A percentile compares a stretch with the other conserved stretches of the same genome.
These are phyloP conservation scores for Actinia equina DNA, from an alignment of 64 coral and sea anemone genomes.

Conservation along the genomic window DNA sequence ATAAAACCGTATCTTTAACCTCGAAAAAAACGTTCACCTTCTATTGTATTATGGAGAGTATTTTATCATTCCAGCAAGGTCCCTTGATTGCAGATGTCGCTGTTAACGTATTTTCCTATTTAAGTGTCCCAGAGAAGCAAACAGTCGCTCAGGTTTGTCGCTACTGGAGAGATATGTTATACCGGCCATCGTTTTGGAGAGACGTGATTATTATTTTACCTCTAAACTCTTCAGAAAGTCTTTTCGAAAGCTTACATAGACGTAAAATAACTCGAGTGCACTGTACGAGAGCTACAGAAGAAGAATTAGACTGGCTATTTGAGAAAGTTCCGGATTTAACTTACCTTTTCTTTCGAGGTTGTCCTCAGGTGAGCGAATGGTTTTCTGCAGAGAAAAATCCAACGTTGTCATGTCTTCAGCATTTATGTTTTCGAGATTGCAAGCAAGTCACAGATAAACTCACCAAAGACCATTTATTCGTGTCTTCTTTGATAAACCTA, in stretches of 20 bases:
- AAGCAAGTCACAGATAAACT: slow-evolving; percentile 76
- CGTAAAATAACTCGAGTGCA: slow-evolving; percentile 78
- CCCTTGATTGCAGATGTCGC: slow-evolving; percentile 90
- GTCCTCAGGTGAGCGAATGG: slow-evolving; percentile 71
- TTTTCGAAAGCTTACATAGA: slow-evolving; percentile 67
- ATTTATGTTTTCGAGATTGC: slow-evolving; percentile 82
- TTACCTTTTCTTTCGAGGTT: slow-evolving; percentile 69
- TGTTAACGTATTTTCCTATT: slow-evolving; percentile 75
- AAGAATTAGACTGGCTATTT: slow-evolving; percentile 75
- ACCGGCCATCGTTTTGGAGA: slow-evolving; percentile 74
- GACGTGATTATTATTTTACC: slow-evolving; percentile 75
- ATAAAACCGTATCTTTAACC: neutral
- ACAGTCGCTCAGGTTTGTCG: slow-evolving; percentile 75
- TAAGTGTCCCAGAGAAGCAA: slow-evolving; percentile 70
- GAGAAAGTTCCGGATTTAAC: slow-evolving; percentile 68
- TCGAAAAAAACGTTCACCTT: neutral
- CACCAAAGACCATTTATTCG: slow-evolving; percentile 58
- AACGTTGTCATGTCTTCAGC: slow-evolving; percentile 54
- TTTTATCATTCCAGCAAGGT: slow-evolving; percentile 52
- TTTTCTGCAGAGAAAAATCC: slow-evolving; percentile 80
- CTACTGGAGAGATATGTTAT: slow-evolving; percentile 69
- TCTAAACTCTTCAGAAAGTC: slow-evolving; percentile 46
- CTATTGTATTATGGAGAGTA: neutral
- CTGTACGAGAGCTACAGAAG: slow-evolving; percentile 58
- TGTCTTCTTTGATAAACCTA: slow-evolving; percentile 58